Conservation (phyloP, 2,888 invertebrate genomes). For the Desoria tigrina region DNA sequence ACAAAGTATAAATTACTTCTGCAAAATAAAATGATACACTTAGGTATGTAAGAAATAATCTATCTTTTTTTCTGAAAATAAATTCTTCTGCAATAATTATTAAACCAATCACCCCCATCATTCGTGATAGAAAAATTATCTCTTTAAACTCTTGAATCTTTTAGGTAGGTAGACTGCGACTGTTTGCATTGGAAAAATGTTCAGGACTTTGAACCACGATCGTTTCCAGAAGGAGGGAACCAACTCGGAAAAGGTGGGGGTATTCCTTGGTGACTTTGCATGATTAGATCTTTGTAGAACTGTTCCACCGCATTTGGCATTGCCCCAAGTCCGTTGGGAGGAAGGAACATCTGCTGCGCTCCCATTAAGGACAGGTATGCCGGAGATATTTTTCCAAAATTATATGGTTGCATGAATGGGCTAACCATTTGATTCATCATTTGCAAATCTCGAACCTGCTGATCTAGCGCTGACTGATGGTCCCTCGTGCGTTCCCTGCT, state of each 20-base stretch:
- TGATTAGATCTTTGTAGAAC: constrained; percentile 60
- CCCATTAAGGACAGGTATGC: constrained; percentile 42
- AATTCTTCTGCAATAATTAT: no score
- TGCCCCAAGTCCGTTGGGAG: constrained; percentile 54
- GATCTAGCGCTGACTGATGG: not conserved
- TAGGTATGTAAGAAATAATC: no score
- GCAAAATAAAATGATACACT: no score
- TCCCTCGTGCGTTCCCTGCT: not conserved
- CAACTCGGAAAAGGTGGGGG: constrained; percentile 38
- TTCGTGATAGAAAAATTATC: no score
- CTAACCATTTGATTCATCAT: constrained; percentile 31
- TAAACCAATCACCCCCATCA: no score
- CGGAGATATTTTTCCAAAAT: constrained; percentile 45
- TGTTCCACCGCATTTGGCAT: constrained; percentile 60
- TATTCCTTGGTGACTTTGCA: constrained; percentile 37
- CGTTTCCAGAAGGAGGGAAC: constrained; percentile 30
- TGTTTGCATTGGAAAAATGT: not conserved
- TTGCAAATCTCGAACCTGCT: constrained; percentile 28
- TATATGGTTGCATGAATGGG: constrained; percentile 11
- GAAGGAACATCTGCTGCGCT: constrained; percentile 37
- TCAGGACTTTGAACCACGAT: constrained; percentile 24
- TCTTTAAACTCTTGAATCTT: no score
- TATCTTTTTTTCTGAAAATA: no score
- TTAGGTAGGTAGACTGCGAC: no score
- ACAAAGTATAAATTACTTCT: no score